Evolutionary conservation across 1,140 invertebrate species (phyloP).

Genomic region (Dryas iulia): DNA sequence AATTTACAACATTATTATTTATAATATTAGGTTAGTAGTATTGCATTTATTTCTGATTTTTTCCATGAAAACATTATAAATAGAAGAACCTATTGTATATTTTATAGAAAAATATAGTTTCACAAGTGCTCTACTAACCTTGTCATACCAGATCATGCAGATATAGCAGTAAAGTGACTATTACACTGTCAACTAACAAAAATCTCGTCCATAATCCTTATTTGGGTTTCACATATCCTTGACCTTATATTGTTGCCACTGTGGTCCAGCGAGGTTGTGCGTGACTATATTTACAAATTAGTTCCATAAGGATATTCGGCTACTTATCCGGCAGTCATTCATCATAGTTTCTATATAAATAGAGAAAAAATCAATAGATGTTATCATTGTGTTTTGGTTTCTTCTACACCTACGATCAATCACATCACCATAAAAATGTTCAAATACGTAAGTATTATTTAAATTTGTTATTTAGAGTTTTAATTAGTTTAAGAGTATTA

Average conservation of each 20-base stretch:
- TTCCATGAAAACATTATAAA: too few species aligned
- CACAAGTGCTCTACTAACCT: not conserved
- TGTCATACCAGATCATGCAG: slow-evolving; percentile 2
- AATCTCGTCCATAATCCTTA: slow-evolving; percentile 11
- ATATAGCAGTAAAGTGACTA: slow-evolving; percentile 4
- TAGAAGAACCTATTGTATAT: too few species aligned
- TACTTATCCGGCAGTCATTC: slow-evolving; percentile 51
- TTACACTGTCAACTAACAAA: slow-evolving; percentile 16
- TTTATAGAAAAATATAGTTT: not conserved
- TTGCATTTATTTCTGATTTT: too few species aligned
- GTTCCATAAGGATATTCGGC: slow-evolving; percentile 52
- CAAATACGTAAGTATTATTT: slow-evolving; percentile 68
- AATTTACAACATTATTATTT: too few species aligned
- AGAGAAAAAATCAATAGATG: slow-evolving; percentile 40
- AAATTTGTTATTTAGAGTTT: not conserved
- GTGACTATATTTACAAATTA: slow-evolving; percentile 58
- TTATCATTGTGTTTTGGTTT: slow-evolving; percentile 39
- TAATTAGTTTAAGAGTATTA: too few species aligned
- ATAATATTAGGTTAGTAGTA: too few species aligned
- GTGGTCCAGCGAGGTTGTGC: slow-evolving; percentile 50
- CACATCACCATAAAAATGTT: slow-evolving; percentile 55
- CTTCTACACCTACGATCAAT: slow-evolving; percentile 11
- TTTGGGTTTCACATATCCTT: slow-evolving; percentile 42
- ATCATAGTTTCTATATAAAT: slow-evolving; percentile 51
- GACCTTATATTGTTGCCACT: slow-evolving; percentile 49